A percentile compares a stretch with the other conserved stretches of the same genome.
phyloP scores from a whole-genome alignment of 35 echinoderm and acorn worm species.

The Holothuria glaberrima region DNA sequence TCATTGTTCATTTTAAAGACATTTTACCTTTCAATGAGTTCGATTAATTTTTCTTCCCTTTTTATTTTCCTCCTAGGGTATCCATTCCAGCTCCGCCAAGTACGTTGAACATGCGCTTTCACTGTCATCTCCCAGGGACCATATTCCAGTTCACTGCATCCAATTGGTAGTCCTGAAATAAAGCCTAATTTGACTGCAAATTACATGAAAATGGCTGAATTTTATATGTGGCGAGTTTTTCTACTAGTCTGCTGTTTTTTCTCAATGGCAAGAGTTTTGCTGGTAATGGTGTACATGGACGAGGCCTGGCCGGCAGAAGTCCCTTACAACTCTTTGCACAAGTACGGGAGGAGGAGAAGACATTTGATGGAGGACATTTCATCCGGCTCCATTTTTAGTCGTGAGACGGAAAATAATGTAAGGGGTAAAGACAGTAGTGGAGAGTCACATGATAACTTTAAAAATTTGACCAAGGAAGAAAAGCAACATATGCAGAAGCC shows the following conservation, averaged over 20 bases:
- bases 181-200: no score
- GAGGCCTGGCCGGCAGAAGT: slow-evolving; percentile 46
- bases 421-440: background rate
- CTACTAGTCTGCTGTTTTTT: slow-evolving; percentile 35
- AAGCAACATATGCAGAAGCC: background rate
- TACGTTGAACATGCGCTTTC: no score
- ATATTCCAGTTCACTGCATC: no score
- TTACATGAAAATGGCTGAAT: slow-evolving; percentile 43
- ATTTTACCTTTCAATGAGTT: no score
- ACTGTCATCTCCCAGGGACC: no score
- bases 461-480: slow-evolving; percentile 46
- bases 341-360: slow-evolving; percentile 1
- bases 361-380: background rate
- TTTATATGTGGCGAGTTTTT: slow-evolving; percentile 48
- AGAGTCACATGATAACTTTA: slow-evolving; percentile 42
- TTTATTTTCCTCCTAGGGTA: no score
- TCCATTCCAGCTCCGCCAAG: no score
- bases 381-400: background rate
- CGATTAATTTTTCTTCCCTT: no score
- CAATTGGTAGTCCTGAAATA: no score
- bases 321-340: slow-evolving; percentile 37
- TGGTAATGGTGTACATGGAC: slow-evolving; percentile 20
- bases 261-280: slow-evolving; percentile 23
- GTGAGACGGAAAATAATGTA: background rate
- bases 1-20: no score